Evolutionary conservation across 2,113 vertebrate species (phyloP), one percentile per base, ranked within the genome.

Genomic region (Megalops atlanticus): DNA sequence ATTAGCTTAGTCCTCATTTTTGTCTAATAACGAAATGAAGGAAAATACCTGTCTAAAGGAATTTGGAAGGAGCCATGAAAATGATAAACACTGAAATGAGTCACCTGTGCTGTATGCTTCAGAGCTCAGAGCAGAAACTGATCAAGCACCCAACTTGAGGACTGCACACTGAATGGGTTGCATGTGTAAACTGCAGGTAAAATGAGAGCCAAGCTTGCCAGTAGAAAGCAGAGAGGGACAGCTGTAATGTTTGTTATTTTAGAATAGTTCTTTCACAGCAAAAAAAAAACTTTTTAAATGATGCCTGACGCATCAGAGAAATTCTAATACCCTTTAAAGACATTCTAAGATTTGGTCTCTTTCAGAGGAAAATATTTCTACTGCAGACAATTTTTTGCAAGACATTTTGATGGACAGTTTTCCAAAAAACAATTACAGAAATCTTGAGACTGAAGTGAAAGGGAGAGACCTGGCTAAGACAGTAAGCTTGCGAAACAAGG

Each of bases 221-320:
- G 38, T 76, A 64, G 75, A 68, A 35, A 35, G 68, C 82, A 72
- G 76, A 31, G 45, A 71, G 83, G 72, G 71, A 80, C 38, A 81
- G 83, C 43, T 79, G 81, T 85, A 78, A 84, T 81, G 41, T 4
- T 74, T 79, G 33, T 83, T 39, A 80, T 84, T 83, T 82, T 74
- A 78, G 33, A 75, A 41, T 49, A 39, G 74, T 45, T 27, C 52
- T 74, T 21, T 81, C 81, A 43, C 35, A 77, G 72, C 43, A 45
- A 82, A 31, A 35, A 43, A 83, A 47, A 80, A 84, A 83, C 77
- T 82, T 80, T 80, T n/a, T n/a, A n/a, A n/a, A n/a, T n/a, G n/a
- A n/a, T n/a, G n/a, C n/a, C n/a, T n/a, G n/a, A n/a, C n/a, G n/a
- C n/a, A n/a, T 71, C 45, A 54, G 77, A 84, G 74, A 54, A 79